A percentile compares a stretch with the other conserved stretches of the same genome.
These are phyloP conservation scores for Selene dorsalis DNA, from an alignment of 2,797 vertebrate species.

Conservation along the genomic window DNA sequence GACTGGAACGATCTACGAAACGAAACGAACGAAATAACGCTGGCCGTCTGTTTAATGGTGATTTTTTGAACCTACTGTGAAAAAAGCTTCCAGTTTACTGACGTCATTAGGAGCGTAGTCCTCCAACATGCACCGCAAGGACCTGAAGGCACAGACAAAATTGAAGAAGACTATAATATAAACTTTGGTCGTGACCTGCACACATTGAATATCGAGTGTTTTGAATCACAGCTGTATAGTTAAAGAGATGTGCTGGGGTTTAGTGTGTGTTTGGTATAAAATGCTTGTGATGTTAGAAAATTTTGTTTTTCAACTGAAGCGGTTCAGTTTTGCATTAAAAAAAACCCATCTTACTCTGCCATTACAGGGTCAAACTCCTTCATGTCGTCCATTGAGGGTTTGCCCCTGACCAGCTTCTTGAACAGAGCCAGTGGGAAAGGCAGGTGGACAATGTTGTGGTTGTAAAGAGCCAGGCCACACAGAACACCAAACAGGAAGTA, in stretches of 20 bases:
- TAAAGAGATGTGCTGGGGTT: background rate
- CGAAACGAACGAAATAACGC: background rate
- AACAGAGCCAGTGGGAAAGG: slow-evolving; percentile 93
- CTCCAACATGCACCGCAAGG: slow-evolving; percentile 88
- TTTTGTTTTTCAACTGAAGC: no score
- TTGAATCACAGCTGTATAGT: background rate
- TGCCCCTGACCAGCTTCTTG: slow-evolving; percentile 92
- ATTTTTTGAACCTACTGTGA: slow-evolving; percentile 83
- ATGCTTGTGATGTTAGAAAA: background rate
- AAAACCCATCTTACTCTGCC: slow-evolving; percentile 81
- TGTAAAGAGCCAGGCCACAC: slow-evolving; percentile 95
- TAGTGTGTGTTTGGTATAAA: no score
- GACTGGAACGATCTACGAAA: background rate
- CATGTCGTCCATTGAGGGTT: slow-evolving; percentile 91
- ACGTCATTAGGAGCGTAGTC: slow-evolving; percentile 86
- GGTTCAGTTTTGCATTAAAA: background rate
- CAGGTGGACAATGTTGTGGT: slow-evolving; percentile 91
- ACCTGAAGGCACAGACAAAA: slow-evolving; percentile 78
- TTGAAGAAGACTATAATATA: background rate
- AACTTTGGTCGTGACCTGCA: background rate
- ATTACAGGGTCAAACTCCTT: slow-evolving; percentile 89
- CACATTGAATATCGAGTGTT: background rate
- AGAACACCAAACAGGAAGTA: slow-evolving; percentile 96
- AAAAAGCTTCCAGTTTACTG: slow-evolving; percentile 83
- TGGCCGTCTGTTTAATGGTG: background rate